Conservation (phyloP, 1,140 invertebrate genomes). For the Drosophila bocki region DNA sequence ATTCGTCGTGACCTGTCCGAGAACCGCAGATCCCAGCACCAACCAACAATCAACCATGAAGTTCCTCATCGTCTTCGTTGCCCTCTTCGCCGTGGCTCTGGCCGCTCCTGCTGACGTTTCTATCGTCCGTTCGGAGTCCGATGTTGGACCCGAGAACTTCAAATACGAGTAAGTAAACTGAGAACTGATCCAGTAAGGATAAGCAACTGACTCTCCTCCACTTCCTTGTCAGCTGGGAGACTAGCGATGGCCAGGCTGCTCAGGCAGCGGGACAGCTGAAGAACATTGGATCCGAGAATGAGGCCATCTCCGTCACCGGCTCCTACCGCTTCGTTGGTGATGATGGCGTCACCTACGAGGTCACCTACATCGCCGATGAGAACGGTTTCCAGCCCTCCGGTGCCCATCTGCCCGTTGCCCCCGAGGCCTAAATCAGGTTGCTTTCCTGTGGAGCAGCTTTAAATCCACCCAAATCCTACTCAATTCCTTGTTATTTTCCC, state of each 20-base stretch:
- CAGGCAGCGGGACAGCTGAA: slow-evolving; percentile 26
- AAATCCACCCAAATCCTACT: slow-evolving; percentile 11
- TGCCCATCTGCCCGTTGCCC: slow-evolving; percentile 87
- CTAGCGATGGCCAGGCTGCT: slow-evolving; percentile 44
- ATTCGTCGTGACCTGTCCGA: slow-evolving; percentile 42
- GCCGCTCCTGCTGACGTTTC: slow-evolving; percentile 22
- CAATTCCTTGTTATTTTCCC: slow-evolving; percentile 33
- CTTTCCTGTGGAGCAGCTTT: slow-evolving; percentile 12
- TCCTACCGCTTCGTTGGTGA: slow-evolving; percentile 86
- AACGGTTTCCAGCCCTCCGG: slow-evolving; percentile 90
- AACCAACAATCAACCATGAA: slow-evolving; percentile 61
- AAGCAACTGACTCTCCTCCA: neutral
- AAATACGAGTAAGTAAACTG: slow-evolving; percentile 45
- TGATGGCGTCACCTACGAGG: slow-evolving; percentile 88
- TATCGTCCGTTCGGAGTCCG: slow-evolving; percentile 4
- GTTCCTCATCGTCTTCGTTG: slow-evolving; percentile 71
- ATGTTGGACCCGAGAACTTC: slow-evolving; percentile 49
- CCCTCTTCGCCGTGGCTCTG: slow-evolving; percentile 70
- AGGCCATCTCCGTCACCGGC: slow-evolving; percentile 86
- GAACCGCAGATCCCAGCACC: slow-evolving; percentile 42
- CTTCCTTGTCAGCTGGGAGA: slow-evolving; percentile 37
- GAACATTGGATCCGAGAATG: slow-evolving; percentile 54
- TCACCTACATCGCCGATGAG: slow-evolving; percentile 91
- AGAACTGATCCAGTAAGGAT: neutral
- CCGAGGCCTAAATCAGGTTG: slow-evolving; percentile 31